phyloP scores from a whole-genome alignment of 2,113 vertebrate species.

The Pipra filicauda region DNA sequence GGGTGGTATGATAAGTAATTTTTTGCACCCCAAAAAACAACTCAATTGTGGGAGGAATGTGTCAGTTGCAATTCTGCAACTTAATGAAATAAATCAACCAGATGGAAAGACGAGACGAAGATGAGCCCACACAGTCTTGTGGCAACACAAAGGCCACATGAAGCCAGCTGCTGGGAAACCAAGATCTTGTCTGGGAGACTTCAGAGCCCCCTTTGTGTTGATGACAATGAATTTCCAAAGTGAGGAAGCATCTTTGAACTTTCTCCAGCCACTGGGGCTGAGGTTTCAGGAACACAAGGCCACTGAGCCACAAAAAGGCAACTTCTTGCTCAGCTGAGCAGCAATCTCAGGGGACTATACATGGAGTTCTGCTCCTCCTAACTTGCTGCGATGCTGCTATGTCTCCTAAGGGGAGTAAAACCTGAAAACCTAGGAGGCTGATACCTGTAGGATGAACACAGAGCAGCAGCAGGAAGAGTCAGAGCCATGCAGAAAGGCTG shows the following conservation, averaged over 20 bases:
- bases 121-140: conserved; percentile 3
- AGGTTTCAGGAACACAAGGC: neutral
- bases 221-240: neutral
- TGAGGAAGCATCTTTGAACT: neutral
- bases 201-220: neutral
- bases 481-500: neutral
- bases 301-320: neutral
- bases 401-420: neutral
- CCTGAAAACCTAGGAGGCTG: neutral
- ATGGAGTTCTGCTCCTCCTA: neutral
- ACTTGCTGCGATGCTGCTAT: neutral
- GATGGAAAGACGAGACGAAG: conserved; percentile 21
- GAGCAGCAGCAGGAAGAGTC: neutral
- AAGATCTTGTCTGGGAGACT: neutral
- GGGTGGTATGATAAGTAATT: conserved; percentile 52
- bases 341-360: neutral
- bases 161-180: neutral
- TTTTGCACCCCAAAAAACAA: conserved; percentile 24
- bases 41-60: conserved; percentile 63
- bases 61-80: conserved; percentile 59
- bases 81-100: conserved; percentile 68
- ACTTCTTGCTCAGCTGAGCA: neutral
- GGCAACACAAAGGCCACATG: neutral
- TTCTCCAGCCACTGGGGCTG: neutral
- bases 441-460: neutral